A percentile compares a stretch with the other conserved stretches of the same genome.
Conservation (phyloP, 2,888 invertebrate genomes). For the Lamproptera curius region DNA sequence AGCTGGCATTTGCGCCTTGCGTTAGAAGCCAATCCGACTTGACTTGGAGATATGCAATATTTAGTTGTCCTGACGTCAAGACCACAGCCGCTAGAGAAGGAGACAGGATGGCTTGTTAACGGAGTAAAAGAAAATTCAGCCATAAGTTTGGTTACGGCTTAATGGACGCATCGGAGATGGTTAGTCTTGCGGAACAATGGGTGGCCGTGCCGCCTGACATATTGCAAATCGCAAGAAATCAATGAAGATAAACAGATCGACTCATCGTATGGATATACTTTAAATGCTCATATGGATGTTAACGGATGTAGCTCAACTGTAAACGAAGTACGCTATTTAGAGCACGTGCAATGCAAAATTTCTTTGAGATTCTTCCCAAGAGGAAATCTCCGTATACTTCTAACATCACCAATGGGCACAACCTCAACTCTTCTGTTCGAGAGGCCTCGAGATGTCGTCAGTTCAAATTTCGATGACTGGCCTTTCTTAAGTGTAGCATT, state of each 20-base stretch:
- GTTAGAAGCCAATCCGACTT: slow-evolving; percentile 94
- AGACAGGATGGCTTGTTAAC: slow-evolving; percentile 95
- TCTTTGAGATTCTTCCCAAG: slow-evolving; percentile 94
- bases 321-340: slow-evolving; percentile 93
- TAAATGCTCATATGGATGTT: slow-evolving; percentile 92
- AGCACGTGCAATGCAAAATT: slow-evolving; percentile 98
- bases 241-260: slow-evolving; percentile 90
- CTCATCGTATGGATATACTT: slow-evolving; percentile 84
- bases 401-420: slow-evolving; percentile 96
- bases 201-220: slow-evolving; percentile 95
- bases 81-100: slow-evolving; percentile 92
- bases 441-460: slow-evolving; percentile 92
- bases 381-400: slow-evolving; percentile 92
- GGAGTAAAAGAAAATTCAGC: slow-evolving; percentile 95
- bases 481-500: slow-evolving; percentile 98
- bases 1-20: slow-evolving; percentile 97
- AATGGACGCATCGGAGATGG: slow-evolving; percentile 98
- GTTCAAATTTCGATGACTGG: slow-evolving; percentile 98
- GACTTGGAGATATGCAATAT: slow-evolving; percentile 99
- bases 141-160: slow-evolving; percentile 99
- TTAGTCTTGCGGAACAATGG: slow-evolving; percentile 95
- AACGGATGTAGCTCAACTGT: slow-evolving; percentile 93
- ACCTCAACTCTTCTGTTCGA: slow-evolving; percentile 95
- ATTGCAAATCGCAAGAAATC: slow-evolving; percentile 95
- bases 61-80: slow-evolving; percentile 94